phyloP scores from a whole-genome alignment of 2,888 invertebrate species.

The Mystacides longicornis region DNA sequence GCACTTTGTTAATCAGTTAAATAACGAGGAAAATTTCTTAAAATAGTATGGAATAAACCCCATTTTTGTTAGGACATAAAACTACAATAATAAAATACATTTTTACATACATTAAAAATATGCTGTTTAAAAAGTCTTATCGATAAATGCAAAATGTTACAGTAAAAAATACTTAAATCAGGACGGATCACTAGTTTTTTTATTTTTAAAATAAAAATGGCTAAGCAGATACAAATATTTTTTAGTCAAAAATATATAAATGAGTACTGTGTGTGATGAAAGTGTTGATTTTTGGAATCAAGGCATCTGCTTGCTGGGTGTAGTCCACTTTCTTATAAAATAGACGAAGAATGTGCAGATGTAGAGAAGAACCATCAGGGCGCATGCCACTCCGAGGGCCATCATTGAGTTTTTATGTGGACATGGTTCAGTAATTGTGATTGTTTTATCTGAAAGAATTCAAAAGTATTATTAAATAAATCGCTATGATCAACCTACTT shows the following conservation, averaged over 20 bases:
- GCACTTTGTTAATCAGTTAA: too few species aligned
- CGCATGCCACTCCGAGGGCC: conserved; percentile 84
- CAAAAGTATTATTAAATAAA: not conserved
- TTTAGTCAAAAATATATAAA: not conserved
- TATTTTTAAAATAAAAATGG: not conserved
- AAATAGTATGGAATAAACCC: too few species aligned
- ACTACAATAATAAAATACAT: too few species aligned
- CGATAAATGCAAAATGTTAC: not conserved
- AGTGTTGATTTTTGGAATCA: conserved; percentile 29
- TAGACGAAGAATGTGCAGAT: conserved; percentile 88
- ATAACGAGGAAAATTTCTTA: too few species aligned
- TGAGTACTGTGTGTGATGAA: not conserved
- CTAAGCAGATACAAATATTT: not conserved
- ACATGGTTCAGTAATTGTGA: conserved; percentile 84
- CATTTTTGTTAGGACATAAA: too few species aligned
- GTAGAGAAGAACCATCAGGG: conserved; percentile 79
- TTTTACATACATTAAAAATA: too few species aligned
- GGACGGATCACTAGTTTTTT: too few species aligned
- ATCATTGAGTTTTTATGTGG: conserved; percentile 89
- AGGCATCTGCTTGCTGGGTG: conserved; percentile 72
- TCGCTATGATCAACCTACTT: too few species aligned
- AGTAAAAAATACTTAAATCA: too few species aligned
- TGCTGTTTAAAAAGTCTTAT: too few species aligned
- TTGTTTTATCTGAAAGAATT: conserved; percentile 68
- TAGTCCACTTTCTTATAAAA: conserved; percentile 88